phyloP scores from a whole-genome alignment of 2,113 vertebrate species.

The Tachycineta bicolor region DNA sequence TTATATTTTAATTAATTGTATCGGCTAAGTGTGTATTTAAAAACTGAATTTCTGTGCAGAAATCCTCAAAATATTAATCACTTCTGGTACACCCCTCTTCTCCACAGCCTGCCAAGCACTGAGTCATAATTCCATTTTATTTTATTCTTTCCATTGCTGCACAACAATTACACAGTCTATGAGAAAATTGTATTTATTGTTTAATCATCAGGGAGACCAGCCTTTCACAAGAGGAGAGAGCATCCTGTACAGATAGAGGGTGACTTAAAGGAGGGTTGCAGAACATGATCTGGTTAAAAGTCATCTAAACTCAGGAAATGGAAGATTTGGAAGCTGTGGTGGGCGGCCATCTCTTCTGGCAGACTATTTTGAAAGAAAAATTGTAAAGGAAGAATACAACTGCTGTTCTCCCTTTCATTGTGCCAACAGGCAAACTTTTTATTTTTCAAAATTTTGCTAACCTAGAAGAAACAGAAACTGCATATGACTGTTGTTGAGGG shows the following conservation, averaged over 20 bases:
- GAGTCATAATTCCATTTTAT: conserved; percentile 69
- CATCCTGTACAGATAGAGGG: background rate
- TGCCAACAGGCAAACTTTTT: background rate
- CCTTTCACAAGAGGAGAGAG: conserved; percentile 26
- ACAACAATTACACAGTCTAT: conserved; percentile 57
- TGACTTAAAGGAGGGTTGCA: background rate
- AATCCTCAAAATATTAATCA: conserved; percentile 48
- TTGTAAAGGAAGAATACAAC: background rate
- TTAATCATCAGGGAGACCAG: conserved; percentile 44
- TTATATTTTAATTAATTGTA: conserved; percentile 71
- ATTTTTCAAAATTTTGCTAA: background rate
- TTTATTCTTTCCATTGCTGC: conserved; percentile 64
- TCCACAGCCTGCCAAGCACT: conserved; percentile 58
- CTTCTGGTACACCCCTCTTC: conserved; percentile 15
- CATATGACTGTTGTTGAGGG: background rate
- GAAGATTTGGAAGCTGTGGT: background rate
- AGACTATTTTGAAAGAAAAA: background rate
- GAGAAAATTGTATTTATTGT: conserved; percentile 51
- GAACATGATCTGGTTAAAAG: background rate
- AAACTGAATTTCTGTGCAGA: conserved; percentile 42
- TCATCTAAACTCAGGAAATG: background rate
- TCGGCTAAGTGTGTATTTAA: conserved; percentile 54
- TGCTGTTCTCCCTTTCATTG: background rate
- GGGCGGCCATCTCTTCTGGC: background rate
- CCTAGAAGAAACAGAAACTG: background rate